Conservation (phyloP, 2,888 invertebrate genomes). For the Oligia strigilis region DNA sequence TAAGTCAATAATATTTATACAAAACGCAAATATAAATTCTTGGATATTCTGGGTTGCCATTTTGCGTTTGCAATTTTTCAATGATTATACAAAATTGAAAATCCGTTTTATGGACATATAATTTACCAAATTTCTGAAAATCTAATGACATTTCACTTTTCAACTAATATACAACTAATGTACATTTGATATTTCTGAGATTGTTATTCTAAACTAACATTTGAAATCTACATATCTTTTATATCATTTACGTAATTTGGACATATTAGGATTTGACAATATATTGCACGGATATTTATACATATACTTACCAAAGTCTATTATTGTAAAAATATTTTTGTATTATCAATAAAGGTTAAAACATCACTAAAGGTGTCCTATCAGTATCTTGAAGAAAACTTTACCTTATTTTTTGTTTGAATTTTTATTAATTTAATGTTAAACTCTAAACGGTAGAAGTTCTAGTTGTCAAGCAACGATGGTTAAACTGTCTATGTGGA, state of each 20-base stretch:
- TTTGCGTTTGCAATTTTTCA: neutral
- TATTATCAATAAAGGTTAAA: neutral
- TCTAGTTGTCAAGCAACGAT: slow-evolving; percentile 36
- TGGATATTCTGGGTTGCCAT: neutral
- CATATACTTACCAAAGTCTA: slow-evolving; percentile 2
- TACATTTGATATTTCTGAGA: slow-evolving; percentile 18
- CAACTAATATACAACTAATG: neutral
- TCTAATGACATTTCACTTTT: neutral
- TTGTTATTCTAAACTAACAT: slow-evolving; percentile 17
- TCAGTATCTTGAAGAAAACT: neutral
- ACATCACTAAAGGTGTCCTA: neutral
- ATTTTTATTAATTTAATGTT: neutral
- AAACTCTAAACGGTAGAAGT: neutral
- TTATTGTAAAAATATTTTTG: slow-evolving; percentile 9
- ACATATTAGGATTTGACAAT: slow-evolving; percentile 32
- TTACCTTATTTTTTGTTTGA: neutral
- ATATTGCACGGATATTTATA: slow-evolving; percentile 43
- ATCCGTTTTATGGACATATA: neutral
- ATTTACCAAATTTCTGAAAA: slow-evolving; percentile 19
- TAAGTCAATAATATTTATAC: neutral
- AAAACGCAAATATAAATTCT: neutral
- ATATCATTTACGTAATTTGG: slow-evolving; percentile 39
- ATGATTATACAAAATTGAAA: slow-evolving; percentile 21
- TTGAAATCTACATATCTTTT: slow-evolving; percentile 55
- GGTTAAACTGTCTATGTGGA: slow-evolving; percentile 15